These are phyloP conservation scores for Heliothis virescens DNA, from an alignment of 1,140 invertebrate genomes.

Conservation along the genomic window DNA sequence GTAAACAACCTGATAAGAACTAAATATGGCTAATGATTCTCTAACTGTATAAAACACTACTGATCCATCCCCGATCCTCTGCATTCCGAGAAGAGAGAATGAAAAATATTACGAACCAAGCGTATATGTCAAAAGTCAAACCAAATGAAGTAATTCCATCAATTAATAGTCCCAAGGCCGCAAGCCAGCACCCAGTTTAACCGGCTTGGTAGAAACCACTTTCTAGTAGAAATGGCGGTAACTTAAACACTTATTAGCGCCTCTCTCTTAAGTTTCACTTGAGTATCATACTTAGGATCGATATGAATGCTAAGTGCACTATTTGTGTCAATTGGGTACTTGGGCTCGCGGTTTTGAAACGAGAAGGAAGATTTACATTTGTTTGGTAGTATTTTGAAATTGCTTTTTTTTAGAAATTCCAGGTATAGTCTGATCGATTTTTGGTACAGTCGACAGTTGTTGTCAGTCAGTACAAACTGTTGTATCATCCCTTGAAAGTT, in stretches of 20 bases:
- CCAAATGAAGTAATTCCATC: background rate
- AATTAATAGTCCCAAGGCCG: slow-evolving; percentile 29
- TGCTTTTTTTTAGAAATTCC: too few species aligned
- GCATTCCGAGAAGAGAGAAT: too few species aligned
- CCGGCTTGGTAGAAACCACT: slow-evolving; percentile 26
- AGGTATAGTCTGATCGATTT: too few species aligned
- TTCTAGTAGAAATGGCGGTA: slow-evolving; percentile 37
- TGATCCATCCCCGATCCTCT: too few species aligned
- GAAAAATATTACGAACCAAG: background rate
- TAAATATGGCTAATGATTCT: too few species aligned
- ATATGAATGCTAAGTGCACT: slow-evolving; percentile 14
- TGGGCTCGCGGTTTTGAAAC: slow-evolving; percentile 5
- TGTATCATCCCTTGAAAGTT: too few species aligned
- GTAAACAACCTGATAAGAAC: too few species aligned
- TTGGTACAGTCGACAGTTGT: too few species aligned
- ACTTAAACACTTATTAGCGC: slow-evolving; percentile 36
- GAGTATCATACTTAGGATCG: slow-evolving; percentile 9
- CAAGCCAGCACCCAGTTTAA: background rate
- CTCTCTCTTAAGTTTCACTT: slow-evolving; percentile 41
- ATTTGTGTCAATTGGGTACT: slow-evolving; percentile 14
- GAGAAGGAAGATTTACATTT: background rate
- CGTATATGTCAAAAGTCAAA: background rate
- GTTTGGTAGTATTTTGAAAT: background rate
- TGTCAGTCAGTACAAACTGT: too few species aligned
- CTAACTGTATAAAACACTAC: too few species aligned